A percentile compares a stretch with the other conserved stretches of the same genome.
Evolutionary conservation across 1,140 invertebrate species (phyloP).

Genomic region (Drosophila orosa): DNA sequence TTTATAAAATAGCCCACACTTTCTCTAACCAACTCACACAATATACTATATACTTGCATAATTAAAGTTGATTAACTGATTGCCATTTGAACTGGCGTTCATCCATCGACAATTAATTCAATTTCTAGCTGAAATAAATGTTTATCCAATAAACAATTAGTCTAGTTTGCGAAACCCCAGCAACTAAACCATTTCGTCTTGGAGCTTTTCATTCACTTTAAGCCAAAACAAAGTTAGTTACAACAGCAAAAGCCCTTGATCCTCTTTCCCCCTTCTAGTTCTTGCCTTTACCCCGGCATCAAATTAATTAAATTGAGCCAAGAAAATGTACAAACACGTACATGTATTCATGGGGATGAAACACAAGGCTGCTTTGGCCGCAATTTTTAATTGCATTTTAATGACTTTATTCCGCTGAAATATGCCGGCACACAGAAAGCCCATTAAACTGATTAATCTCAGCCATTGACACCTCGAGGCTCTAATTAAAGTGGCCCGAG

Average conservation of each 20-base stretch:
- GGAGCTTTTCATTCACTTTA: conserved; percentile 34
- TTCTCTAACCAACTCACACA: background rate
- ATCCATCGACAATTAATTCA: conserved; percentile 9
- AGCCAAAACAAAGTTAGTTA: conserved; percentile 47
- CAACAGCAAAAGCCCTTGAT: background rate
- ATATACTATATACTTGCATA: background rate
- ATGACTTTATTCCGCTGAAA: conserved; percentile 71
- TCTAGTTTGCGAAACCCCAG: conserved; percentile 5
- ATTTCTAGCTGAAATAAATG: conserved; percentile 22
- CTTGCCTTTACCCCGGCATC: conserved; percentile 15
- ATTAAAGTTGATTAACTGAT: conserved; percentile 16
- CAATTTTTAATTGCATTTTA: conserved; percentile 81
- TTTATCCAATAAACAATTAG: conserved; percentile 44
- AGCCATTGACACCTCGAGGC: conserved; percentile 71
- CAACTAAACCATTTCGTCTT: background rate
- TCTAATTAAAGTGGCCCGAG: conserved; percentile 50
- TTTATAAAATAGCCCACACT: background rate
- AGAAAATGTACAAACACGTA: conserved; percentile 55
- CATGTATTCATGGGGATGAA: conserved; percentile 15
- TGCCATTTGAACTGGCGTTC: background rate
- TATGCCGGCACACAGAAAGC: conserved; percentile 52
- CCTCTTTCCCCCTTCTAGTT: background rate
- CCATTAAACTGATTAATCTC: conserved; percentile 78
- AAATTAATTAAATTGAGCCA: conserved; percentile 74
- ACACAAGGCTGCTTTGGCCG: conserved; percentile 25